A percentile compares a stretch with the other conserved stretches of the same genome.
phyloP scores from a whole-genome alignment of 2,888 invertebrate genomes.

The Eristalinus aeneus region DNA sequence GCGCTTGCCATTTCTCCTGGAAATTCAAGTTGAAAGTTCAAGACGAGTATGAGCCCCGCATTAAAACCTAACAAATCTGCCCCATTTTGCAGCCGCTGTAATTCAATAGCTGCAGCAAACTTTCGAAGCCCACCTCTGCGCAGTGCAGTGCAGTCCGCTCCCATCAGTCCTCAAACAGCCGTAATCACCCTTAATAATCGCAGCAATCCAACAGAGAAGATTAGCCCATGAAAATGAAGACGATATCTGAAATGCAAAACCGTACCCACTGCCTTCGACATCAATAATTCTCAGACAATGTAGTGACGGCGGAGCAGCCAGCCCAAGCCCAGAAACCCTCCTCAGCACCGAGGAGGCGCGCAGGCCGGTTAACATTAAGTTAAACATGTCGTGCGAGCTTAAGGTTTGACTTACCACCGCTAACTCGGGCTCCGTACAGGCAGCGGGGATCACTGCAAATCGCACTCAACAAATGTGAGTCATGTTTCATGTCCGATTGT shows the following conservation, averaged over 20 bases:
- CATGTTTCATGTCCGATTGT: constrained; percentile 71
- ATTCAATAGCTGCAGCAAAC: neutral
- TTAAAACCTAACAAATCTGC: neutral
- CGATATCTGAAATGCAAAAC: constrained; percentile 23
- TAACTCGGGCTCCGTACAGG: neutral
- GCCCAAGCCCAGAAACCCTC: too few species aligned
- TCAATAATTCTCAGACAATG: constrained; percentile 52
- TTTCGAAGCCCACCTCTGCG: neutral
- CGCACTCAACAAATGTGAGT: constrained; percentile 63
- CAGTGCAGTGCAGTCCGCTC: neutral
- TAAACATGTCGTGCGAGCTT: constrained; percentile 66
- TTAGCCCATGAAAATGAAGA: constrained; percentile 30
- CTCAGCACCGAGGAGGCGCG: too few species aligned
- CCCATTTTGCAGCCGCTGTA: neutral
- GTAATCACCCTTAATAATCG: constrained; percentile 53
- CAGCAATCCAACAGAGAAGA: constrained; percentile 19
- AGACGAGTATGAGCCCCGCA: neutral
- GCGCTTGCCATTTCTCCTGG: neutral
- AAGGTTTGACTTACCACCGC: constrained; percentile 44
- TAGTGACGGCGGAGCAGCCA: constrained; percentile 3
- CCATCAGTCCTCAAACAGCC: neutral
- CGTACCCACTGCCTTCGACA: constrained; percentile 14
- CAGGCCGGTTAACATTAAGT: constrained; percentile 10
- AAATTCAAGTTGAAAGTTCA: neutral
- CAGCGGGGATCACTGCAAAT: constrained; percentile 7